Conservation (phyloP, 1,140 invertebrate species). For the Neuroterus valhalla region DNA sequence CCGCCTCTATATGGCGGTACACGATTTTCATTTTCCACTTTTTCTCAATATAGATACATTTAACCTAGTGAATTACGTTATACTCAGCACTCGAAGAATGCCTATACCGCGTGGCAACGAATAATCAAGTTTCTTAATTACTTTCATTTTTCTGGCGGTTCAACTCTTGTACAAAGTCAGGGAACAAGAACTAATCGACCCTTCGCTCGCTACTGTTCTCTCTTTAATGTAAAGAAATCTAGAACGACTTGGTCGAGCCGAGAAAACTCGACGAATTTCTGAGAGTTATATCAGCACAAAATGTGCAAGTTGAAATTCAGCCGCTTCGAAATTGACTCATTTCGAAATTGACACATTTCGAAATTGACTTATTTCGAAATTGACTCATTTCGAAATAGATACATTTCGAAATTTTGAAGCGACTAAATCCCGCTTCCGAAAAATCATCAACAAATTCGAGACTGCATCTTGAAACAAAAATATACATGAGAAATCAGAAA, state of each 20-base stretch:
- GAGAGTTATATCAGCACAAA: background rate
- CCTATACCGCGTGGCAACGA: conserved; percentile 69
- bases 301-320: background rate
- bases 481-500: too few species aligned
- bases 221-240: conserved; percentile 39
- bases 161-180: conserved; percentile 68
- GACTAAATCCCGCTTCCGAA: too few species aligned
- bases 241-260: background rate
- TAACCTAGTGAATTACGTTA: conserved; percentile 65
- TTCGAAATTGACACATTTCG: too few species aligned
- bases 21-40: conserved; percentile 2
- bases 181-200: conserved; percentile 33
- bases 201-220: conserved; percentile 12
- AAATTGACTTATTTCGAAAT: too few species aligned
- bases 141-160: conserved; percentile 72
- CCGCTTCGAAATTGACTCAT: too few species aligned
- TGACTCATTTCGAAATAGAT: too few species aligned
- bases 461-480: too few species aligned
- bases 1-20: conserved; percentile 37
- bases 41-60: conserved; percentile 55
- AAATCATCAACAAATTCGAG: too few species aligned
- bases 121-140: conserved; percentile 72
- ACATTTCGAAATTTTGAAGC: too few species aligned
- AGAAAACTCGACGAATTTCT: background rate
- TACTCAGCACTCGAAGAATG: conserved; percentile 67